phyloP scores from a whole-genome alignment of 2,113 vertebrate genomes.

The Glaucomys volans region DNA sequence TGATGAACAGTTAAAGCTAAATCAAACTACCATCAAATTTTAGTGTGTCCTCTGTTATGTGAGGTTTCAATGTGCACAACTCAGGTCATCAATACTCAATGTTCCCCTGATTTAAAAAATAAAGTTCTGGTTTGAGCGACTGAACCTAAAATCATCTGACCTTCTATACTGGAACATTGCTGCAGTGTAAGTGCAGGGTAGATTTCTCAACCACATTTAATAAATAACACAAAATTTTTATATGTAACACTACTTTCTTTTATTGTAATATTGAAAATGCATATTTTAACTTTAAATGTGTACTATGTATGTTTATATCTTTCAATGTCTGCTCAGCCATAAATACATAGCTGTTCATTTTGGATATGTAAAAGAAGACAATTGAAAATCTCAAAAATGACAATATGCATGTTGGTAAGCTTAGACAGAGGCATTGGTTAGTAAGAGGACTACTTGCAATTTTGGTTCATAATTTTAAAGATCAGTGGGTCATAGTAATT shows the following conservation, averaged over 20 bases:
- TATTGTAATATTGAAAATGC: constrained; percentile 40
- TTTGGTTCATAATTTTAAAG: background rate
- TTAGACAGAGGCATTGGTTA: background rate
- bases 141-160: constrained; percentile 18
- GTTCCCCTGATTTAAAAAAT: background rate
- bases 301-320: background rate
- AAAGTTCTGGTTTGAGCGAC: background rate
- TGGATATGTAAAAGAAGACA: background rate
- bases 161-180: background rate
- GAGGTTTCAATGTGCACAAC: background rate
- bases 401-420: background rate
- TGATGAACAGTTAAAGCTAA: background rate
- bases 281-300: background rate
- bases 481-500: background rate
- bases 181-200: background rate
- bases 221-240: background rate
- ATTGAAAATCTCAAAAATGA: constrained; percentile 19
- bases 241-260: background rate
- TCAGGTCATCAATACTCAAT: background rate
- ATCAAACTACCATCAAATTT: background rate
- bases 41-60: background rate
- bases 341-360: background rate
- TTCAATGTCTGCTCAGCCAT: background rate
- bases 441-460: background rate
- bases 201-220: background rate